Evolutionary conservation across 37 sponge, comb jelly and placozoan genomes (phyloP), one percentile per base, ranked within the genome.

Genomic region (Halisarca cf. caerulea): DNA sequence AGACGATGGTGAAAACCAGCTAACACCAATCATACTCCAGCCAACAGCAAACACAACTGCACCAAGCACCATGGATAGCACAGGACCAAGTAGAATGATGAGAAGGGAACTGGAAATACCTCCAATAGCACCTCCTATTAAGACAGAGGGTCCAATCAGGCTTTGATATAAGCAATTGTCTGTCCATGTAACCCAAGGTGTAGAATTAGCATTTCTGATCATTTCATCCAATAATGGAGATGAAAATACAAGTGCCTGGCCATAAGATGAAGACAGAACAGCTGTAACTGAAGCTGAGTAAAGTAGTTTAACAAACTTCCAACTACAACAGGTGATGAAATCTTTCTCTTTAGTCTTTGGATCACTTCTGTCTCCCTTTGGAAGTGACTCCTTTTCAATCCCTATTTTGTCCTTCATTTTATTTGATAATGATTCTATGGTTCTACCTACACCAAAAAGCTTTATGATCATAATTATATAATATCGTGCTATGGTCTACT

Each of bases 51-150:
- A 62, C 4, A 89, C 80, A 7, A 89, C 32, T 2, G 66, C 69
- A 9, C 84, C 58, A 0, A 86, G 3, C 42, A 92, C 62, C 15
- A 92, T 23, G 30, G 86, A 89, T 5, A 84, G 30, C 23, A 73
- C 44, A 27, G 64, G 70, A 40, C 90, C 89, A 1, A 83, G 72
- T 59, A 84, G 60, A 2, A 47, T 20, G 21, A 71, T 36, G 5
- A 30, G 7, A 38, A 37, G 6, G 6, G 72, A 71, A 18, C 72
- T 33, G 7, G 28, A 38, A 5, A 71, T 53, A 0, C 85, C 90
- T 1, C 90, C 93, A 62, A 89, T 60, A 6, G 89, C 37, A 25
- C 87, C 93, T 35, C 93, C 93, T 37, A 87, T 23, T 5, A 86
- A 66, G 20, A 59, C 34, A 23, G 85, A 45, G 21, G 83, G 75